Evolutionary conservation across 2,113 vertebrate genomes (phyloP).

Genomic region (Bufo bufo): DNA sequence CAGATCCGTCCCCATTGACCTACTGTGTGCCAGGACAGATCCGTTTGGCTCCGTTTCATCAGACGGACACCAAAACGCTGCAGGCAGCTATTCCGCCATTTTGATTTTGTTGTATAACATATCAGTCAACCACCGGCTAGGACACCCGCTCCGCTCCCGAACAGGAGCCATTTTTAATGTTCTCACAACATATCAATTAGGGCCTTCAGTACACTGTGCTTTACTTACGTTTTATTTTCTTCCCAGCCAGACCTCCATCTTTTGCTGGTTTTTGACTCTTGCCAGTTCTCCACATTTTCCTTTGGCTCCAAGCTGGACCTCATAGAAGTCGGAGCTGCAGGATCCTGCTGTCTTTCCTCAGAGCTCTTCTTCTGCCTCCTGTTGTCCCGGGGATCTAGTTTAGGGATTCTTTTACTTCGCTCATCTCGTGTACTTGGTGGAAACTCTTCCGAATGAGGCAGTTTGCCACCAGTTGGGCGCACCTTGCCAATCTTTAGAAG

Average conservation of each 20-base stretch:
- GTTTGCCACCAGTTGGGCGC: constrained; percentile 74
- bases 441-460: constrained; percentile 74
- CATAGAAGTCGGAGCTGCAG: constrained; percentile 73
- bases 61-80: too few relatives aligned
- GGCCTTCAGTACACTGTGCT: too few relatives aligned
- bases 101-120: too few relatives aligned
- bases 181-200: too few relatives aligned
- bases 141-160: too few relatives aligned
- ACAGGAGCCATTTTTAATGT: too few relatives aligned
- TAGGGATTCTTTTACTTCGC: constrained; percentile 79
- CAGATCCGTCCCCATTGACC: too few relatives aligned
- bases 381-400: constrained; percentile 77
- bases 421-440: constrained; percentile 76
- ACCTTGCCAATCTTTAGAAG: constrained; percentile 79
- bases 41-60: too few relatives aligned
- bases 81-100: too few relatives aligned
- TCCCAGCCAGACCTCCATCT: constrained; percentile 96
- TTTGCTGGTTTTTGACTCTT: constrained; percentile 78
- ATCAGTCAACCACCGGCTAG: too few relatives aligned
- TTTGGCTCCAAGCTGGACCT: constrained; percentile 79
- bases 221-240: constrained; percentile 90
- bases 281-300: constrained; percentile 82
- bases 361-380: constrained; percentile 80
- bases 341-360: constrained; percentile 81
- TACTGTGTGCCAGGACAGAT: too few relatives aligned